Evolutionary conservation across 2,888 invertebrate genomes (phyloP).

Genomic region (Euspilapteryx auroguttella): DNA sequence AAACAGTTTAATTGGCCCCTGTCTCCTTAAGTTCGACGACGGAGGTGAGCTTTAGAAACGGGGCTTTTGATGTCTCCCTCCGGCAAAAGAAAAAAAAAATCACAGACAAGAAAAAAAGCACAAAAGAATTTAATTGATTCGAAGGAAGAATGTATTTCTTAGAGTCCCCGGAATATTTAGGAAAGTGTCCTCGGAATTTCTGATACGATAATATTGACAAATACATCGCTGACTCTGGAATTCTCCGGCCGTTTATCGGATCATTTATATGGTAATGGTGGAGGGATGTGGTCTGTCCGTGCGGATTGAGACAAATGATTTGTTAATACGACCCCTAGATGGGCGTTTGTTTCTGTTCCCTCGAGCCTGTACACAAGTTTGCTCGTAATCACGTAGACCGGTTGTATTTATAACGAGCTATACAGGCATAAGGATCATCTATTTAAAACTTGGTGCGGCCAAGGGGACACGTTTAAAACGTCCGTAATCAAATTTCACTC

Average conservation of each 20-base stretch:
- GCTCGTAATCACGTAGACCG: constrained; percentile 8
- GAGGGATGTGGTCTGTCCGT: not conserved
- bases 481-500: constrained; percentile 56
- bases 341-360: constrained; percentile 10
- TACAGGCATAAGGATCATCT: constrained; percentile 27
- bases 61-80: no score
- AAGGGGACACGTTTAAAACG: constrained; percentile 46
- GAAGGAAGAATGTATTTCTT: constrained; percentile 26
- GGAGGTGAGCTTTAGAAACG: no score
- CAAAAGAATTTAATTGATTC: constrained; percentile 52
- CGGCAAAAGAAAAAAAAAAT: no score
- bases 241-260: not conserved
- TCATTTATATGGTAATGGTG: not conserved
- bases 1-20: constrained; percentile 50
- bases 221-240: not conserved
- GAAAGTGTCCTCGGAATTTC: no score
- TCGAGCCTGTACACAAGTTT: not conserved
- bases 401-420: no score
- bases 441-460: constrained; percentile 40
- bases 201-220: not conserved
- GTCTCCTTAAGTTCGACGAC: constrained; percentile 17
- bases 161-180: no score
- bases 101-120: no score
- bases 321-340: constrained; percentile 17
- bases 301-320: constrained; percentile 32